Evolutionary conservation across 2,113 vertebrate genomes (phyloP).

Genomic region (Apteryx mantelli): DNA sequence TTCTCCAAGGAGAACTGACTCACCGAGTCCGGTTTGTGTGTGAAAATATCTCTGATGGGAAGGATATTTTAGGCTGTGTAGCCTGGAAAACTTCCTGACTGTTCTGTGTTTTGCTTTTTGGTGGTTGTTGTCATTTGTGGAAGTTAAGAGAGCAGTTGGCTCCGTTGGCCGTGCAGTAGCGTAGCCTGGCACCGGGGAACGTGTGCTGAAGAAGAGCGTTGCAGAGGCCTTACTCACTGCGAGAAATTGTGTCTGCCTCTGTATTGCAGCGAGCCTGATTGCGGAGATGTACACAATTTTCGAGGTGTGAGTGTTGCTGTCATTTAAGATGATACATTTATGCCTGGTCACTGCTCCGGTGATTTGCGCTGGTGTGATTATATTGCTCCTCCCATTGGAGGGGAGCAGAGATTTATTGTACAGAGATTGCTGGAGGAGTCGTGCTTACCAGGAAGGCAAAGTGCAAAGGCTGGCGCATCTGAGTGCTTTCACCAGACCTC

Average conservation of each 20-base stretch:
- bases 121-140: neutral
- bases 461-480: neutral
- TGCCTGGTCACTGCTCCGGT: constrained; percentile 54
- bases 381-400: neutral
- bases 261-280: neutral
- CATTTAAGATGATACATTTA: neutral
- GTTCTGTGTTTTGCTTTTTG: neutral
- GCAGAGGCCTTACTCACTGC: neutral
- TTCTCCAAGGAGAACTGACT: constrained; percentile 52
- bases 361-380: neutral
- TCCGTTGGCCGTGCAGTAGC: neutral
- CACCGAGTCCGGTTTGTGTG: constrained; percentile 7
- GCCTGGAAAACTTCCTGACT: constrained; percentile 10
- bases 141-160: neutral
- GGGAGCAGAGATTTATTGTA: neutral
- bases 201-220: neutral
- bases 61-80: constrained; percentile 20
- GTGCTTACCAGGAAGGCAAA: neutral
- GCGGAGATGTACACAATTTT: neutral
- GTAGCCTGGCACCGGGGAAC: neutral
- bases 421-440: rapidly evolving
- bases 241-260: neutral
- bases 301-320: neutral
- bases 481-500: neutral
- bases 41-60: constrained; percentile 36